Conservation (phyloP, 2,113 vertebrate genomes). For the Hippoglossus stenolepis region DNA sequence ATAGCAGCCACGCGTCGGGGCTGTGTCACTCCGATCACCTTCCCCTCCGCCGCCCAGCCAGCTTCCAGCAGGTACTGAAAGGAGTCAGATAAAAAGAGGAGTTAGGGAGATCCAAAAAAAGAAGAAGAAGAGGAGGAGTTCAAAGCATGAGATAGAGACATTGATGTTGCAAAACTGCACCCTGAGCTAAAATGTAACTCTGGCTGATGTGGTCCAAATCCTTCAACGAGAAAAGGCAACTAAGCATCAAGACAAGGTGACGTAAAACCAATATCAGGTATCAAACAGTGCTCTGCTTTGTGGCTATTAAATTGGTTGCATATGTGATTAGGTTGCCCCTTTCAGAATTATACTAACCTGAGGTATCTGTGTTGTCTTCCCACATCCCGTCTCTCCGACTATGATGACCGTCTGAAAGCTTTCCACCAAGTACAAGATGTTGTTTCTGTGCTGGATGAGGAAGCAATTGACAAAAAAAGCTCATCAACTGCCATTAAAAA, state of each 20-base stretch:
- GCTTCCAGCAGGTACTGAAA: slow-evolving; percentile 95
- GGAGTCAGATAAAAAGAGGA: slow-evolving; percentile 22
- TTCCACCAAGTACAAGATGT: slow-evolving; percentile 96
- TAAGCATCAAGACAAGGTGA: slow-evolving; percentile 63
- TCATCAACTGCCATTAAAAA: not conserved
- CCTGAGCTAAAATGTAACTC: slow-evolving; percentile 56
- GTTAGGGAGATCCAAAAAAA: not conserved
- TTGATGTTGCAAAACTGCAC: slow-evolving; percentile 38
- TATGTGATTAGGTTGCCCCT: not conserved
- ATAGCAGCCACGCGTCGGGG: slow-evolving; percentile 96
- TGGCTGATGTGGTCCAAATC: slow-evolving; percentile 47
- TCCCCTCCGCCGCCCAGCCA: slow-evolving; percentile 95
- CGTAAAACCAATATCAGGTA: slow-evolving; percentile 8
- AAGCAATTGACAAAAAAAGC: not conserved
- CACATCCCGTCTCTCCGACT: slow-evolving; percentile 97
- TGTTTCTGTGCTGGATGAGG: slow-evolving; percentile 93
- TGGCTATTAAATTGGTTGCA: not conserved
- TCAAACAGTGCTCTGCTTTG: slow-evolving; percentile 2
- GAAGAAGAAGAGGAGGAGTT: not conserved
- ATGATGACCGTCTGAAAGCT: slow-evolving; percentile 96
- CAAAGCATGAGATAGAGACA: slow-evolving; percentile 13
- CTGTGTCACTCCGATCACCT: slow-evolving; percentile 96
- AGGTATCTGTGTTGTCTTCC: slow-evolving; percentile 97
- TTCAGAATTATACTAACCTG: slow-evolving; percentile 80
- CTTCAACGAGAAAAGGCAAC: slow-evolving; percentile 8